These are phyloP conservation scores for Leucophenga varia DNA, from an alignment of 1,140 invertebrate genomes.

Conservation along the genomic window DNA sequence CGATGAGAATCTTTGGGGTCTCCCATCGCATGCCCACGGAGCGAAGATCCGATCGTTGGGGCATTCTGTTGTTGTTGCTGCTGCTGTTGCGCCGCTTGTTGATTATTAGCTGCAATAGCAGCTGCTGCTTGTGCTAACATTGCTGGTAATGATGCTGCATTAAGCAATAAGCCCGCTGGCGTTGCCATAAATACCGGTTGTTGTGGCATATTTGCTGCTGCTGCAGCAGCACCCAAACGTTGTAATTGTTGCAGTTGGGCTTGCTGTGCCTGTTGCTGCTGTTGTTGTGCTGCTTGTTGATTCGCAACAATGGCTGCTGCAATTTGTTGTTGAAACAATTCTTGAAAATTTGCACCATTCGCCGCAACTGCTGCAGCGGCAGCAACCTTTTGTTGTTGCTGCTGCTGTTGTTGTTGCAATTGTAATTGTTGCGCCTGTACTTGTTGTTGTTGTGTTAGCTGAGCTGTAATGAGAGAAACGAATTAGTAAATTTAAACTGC, in stretches of 20 bases:
- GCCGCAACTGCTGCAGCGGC: background rate
- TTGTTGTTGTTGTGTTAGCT: conserved; percentile 38
- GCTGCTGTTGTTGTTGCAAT: background rate
- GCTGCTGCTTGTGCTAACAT: conserved; percentile 46
- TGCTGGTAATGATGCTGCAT: conserved; percentile 45
- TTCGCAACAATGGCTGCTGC: conserved; percentile 35
- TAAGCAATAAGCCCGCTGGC: conserved; percentile 41
- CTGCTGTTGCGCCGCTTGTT: conserved; percentile 38
- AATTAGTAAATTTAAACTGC: too few species aligned
- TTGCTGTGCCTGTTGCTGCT: conserved; percentile 29
- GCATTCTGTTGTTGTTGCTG: conserved; percentile 29
- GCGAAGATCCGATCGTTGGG: too few species aligned
- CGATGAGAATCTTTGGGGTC: background rate
- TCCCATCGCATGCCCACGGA: background rate
- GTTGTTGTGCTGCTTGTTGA: conserved; percentile 21
- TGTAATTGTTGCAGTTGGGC: conserved; percentile 39
- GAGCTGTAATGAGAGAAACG: too few species aligned
- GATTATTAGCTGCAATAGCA: conserved; percentile 40
- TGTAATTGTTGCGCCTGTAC: conserved; percentile 15
- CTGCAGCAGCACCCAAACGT: conserved; percentile 29
- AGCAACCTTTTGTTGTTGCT: conserved; percentile 16
- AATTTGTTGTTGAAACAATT: conserved; percentile 47
- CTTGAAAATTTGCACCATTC: conserved; percentile 29
- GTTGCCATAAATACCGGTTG: conserved; percentile 54
- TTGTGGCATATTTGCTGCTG: conserved; percentile 25